Conservation (phyloP, 2,888 invertebrate genomes). For the Xanthorhoe designata region DNA sequence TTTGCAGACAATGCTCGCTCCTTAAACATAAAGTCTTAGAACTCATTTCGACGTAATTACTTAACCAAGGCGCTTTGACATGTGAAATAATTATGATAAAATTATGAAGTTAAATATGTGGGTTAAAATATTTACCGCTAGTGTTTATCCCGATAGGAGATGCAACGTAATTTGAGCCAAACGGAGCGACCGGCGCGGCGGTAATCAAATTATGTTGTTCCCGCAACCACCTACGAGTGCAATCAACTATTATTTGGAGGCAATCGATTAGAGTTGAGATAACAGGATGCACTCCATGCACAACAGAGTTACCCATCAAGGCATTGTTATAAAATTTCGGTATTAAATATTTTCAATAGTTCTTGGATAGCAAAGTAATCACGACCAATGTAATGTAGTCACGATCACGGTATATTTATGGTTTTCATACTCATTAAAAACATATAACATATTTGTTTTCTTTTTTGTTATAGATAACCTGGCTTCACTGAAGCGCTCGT, state of each 20-base stretch:
- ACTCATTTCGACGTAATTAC: not conserved
- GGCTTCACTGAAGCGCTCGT: too few relatives aligned
- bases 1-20: too few relatives aligned
- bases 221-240: conserved; percentile 50
- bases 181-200: conserved; percentile 57
- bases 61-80: conserved; percentile 8
- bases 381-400: too few relatives aligned
- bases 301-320: not conserved
- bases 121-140: conserved; percentile 23
- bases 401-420: not conserved
- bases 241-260: conserved; percentile 29
- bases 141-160: conserved; percentile 36
- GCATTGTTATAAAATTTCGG: not conserved
- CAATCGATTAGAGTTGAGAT: conserved; percentile 4
- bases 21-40: not conserved
- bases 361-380: not conserved
- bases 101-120: conserved; percentile 21
- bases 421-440: too few relatives aligned
- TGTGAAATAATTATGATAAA: conserved; percentile 15
- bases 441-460: too few relatives aligned
- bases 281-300: not conserved
- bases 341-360: not conserved
- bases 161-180: conserved; percentile 55
- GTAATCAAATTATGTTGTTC: conserved; percentile 61
- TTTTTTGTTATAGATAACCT: too few relatives aligned